A percentile compares a stretch with the other conserved stretches of the same genome.
These are phyloP conservation scores for Neosilurus hyrtlii DNA, from an alignment of 2,797 vertebrate species.

Conservation along the genomic window DNA sequence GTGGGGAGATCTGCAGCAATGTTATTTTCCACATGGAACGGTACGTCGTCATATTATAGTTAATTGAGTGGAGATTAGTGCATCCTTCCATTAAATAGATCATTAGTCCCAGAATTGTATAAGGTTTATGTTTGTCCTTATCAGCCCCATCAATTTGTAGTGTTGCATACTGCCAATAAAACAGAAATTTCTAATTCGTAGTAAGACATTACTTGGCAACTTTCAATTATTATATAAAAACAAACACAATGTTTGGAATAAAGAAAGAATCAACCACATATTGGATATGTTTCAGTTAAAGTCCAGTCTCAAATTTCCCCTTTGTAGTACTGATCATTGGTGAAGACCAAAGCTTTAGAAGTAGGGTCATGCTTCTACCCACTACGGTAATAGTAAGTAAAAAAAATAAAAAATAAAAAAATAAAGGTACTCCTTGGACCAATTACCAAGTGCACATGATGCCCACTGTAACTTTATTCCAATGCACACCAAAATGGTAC, in stretches of 20 bases:
- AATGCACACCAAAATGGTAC: neutral
- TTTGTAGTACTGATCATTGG: neutral
- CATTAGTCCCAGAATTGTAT: neutral
- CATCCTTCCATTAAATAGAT: neutral
- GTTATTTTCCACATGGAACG: neutral
- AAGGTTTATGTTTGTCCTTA: neutral
- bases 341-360: neutral
- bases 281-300: neutral
- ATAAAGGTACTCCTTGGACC: neutral
- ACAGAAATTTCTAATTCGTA: neutral
- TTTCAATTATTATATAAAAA: too few relatives aligned
- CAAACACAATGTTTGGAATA: too few relatives aligned
- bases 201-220: too few relatives aligned
- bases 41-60: neutral
- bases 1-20: too few relatives aligned
- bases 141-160: neutral
- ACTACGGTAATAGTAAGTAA: neutral
- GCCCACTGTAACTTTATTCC: conserved; percentile 7
- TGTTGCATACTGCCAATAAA: neutral
- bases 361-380: neutral
- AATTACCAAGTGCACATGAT: neutral
- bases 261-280: neutral
- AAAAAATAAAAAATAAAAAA: neutral
- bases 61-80: neutral
- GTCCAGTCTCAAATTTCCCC: neutral